Evolutionary conservation across 1,140 invertebrate species (phyloP), one percentile per base, ranked within the genome.

Genomic region (Heliconius himera): DNA sequence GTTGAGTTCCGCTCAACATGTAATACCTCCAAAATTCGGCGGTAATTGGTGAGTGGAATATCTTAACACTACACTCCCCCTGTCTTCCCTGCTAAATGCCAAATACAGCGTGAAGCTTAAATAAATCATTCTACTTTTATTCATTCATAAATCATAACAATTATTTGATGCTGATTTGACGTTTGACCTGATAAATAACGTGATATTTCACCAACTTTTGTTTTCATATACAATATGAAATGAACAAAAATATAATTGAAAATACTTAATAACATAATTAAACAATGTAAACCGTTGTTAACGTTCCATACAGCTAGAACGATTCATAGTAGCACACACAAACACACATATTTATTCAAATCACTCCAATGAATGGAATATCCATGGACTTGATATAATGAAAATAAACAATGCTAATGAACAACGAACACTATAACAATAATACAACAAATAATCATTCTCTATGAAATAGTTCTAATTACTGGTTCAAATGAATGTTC

Each of bases 321-420:
- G 20, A 22, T 9, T 60, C 54, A n/a, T 8, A 2, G 8, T 13
- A 9, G 13, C 13, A n/a, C 60, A 66, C 60, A 66, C 26, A 66
- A 26, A 29, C 60, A 29, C 26, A 66, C 26, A 29, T 66, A 66
- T 66, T 66, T 66, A 66, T 66, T 66, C 26, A 66, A 66, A 66
- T 66, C 60, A 66, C 60, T 66, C 60, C 9, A 66, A 22, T 29
- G 22, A 66, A 29, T 66, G 60, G 60, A 66, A n/a, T n/a, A n/a
- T n/a, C n/a, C 18, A 66, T 66, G 29, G 60, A 66, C 60, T 66
- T 66, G 60, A 66, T 66, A 66, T 66, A 29, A 66, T 66, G 60
- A 66, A 66, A 66, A 66, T 66, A 66, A 66, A 66, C 60, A 29
- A 66, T 66, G 60, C 26, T 66, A 66, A 66, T 66, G 60, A 66